Evolutionary conservation across 2,888 invertebrate species (phyloP).

Genomic region (Gari tellinella): DNA sequence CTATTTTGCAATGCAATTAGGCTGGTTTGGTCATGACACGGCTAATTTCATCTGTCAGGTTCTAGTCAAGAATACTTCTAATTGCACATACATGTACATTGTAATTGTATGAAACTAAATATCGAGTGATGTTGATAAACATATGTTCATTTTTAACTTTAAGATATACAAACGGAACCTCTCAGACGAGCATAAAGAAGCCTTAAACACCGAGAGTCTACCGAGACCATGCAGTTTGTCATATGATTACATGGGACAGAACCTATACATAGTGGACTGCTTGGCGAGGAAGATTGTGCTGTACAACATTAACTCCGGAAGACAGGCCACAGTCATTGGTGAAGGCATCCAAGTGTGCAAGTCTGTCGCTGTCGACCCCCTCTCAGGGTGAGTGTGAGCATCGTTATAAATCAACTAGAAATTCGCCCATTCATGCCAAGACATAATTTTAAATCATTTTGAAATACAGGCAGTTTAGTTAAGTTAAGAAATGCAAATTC

Average conservation of each 20-base stretch:
- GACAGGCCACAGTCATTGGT: slow-evolving; percentile 95
- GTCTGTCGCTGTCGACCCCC: slow-evolving; percentile 97
- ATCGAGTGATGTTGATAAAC: too few species aligned
- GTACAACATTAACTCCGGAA: slow-evolving; percentile 93
- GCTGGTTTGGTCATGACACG: too few species aligned
- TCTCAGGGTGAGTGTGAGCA: slow-evolving; percentile 88
- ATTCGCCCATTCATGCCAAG: too few species aligned
- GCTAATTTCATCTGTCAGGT: too few species aligned
- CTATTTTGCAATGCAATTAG: too few species aligned
- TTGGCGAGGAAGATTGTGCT: slow-evolving; percentile 97
- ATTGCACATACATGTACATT: too few species aligned
- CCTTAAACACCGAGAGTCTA: slow-evolving; percentile 62
- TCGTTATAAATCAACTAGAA: not conserved
- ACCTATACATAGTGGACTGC: slow-evolving; percentile 96
- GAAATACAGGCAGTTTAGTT: too few species aligned
- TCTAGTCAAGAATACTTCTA: too few species aligned
- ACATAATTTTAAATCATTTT: too few species aligned
- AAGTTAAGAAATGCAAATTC: too few species aligned
- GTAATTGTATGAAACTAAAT: too few species aligned
- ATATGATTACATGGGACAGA: slow-evolving; percentile 98
- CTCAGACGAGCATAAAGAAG: not conserved
- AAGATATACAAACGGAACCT: slow-evolving; percentile 23
- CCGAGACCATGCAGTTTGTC: slow-evolving; percentile 87
- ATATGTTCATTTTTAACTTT: not conserved
- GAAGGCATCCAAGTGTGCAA: slow-evolving; percentile 95